Evolutionary conservation across 1,140 invertebrate species (phyloP), one percentile per base, ranked within the genome.

Genomic region (Eulimnadia texana): DNA sequence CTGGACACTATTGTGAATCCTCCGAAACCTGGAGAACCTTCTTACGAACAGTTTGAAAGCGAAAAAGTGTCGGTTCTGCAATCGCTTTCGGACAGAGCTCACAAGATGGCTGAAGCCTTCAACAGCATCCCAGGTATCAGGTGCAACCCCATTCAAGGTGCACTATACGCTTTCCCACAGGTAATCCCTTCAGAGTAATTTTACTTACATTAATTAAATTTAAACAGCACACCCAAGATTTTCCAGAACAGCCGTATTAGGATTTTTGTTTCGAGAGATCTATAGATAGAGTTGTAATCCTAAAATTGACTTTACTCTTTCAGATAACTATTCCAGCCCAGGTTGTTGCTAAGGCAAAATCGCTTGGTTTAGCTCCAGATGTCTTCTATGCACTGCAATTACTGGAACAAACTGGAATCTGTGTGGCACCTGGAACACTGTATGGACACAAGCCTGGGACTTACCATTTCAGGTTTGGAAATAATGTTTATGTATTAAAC

Each of bases 81-180:
- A 25, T 88, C 90, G 0, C 76, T 99, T 11, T 84, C 81, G 58
- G 72, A 82, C 66, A 75, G 82, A 64, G 94, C 88, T 58, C 78
- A 83, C 66, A 79, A 98, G 73, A 88, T 97, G 23, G 85, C 85
- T 1, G 84, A 94, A 28, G 88, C 90, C 2, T 88, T 99, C 67
- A 98, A 97, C 75, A 79, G 78, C 42, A 92, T 98, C 63, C 65
- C 64, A 42, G 93, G 93, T 16, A 90, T 93, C 67, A 82, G 73
- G 47, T 93, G 89, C 67, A 92, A 88, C 71, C 72, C 79, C 58
- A 87, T 96, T 62, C 83, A 86, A 66, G 93, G 94, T 20, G 93
- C 95, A 1, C 98, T 98, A 95, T 98, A 99, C 74, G 93, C 93
- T 42, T 95, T 98, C 72, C 95, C 95, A 2, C 78, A 80, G 68